phyloP scores from a whole-genome alignment of 2,797 vertebrate genomes.

The Cephalopachus bancanus region DNA sequence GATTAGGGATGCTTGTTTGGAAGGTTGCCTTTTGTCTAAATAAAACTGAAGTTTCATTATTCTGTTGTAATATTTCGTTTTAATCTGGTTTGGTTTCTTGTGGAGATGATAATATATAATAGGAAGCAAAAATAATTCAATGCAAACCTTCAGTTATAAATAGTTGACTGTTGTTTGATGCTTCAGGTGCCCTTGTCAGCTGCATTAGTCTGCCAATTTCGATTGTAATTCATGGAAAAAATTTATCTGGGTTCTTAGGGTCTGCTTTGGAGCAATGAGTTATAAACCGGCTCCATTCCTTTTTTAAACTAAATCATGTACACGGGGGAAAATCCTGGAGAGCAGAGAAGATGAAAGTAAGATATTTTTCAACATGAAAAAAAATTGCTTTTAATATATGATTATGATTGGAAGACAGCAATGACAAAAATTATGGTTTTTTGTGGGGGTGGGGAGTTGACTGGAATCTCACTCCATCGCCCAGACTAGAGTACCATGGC shows the following conservation, averaged over 20 bases:
- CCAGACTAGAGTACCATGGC: too few species aligned
- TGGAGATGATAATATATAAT: constrained; percentile 66
- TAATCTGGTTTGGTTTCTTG: constrained; percentile 57
- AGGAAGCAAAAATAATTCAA: constrained; percentile 70
- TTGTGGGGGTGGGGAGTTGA: too few species aligned
- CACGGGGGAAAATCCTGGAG: background rate
- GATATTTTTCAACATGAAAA: constrained; percentile 45
- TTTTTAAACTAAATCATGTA: constrained; percentile 16
- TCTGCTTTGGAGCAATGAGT: background rate
- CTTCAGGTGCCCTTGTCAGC: constrained; percentile 15
- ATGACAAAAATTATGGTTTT: background rate
- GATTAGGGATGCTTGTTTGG: constrained; percentile 63
- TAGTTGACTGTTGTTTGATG: background rate
- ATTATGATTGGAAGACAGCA: constrained; percentile 12
- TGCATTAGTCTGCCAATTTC: background rate
- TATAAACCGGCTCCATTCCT: constrained; percentile 12
- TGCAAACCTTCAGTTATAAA: constrained; percentile 40
- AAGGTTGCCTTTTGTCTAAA: constrained; percentile 61
- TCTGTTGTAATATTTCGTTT: constrained; percentile 67
- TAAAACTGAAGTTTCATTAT: constrained; percentile 71
- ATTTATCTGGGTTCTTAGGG: constrained; percentile 7
- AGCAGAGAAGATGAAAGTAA: constrained; percentile 21
- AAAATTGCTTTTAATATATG: constrained; percentile 26
- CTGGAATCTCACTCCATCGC: too few species aligned
- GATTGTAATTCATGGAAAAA: background rate